Conservation (phyloP, 2,113 vertebrate genomes). For the Salvelinus fontinalis region DNA sequence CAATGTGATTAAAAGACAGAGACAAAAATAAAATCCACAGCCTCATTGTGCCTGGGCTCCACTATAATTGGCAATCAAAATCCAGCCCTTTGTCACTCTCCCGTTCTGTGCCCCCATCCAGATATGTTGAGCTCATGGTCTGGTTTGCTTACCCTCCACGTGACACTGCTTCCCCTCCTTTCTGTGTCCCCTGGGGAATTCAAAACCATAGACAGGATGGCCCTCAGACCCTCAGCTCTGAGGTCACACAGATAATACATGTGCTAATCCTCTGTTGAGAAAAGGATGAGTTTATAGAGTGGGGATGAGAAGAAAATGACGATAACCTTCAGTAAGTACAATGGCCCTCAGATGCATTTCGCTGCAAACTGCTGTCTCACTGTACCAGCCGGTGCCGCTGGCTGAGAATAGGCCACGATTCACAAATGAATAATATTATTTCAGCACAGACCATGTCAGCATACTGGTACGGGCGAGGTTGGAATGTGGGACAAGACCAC, state of each 20-base stretch:
- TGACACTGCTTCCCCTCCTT: not conserved
- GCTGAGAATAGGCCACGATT: not conserved
- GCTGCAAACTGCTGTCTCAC: slow-evolving; percentile 7
- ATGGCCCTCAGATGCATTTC: slow-evolving; percentile 3
- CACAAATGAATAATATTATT: slow-evolving; percentile 15
- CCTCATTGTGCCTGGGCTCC: slow-evolving; percentile 33
- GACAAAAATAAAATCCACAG: slow-evolving; percentile 11
- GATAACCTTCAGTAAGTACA: slow-evolving; percentile 27
- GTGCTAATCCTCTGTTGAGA: slow-evolving; percentile 4
- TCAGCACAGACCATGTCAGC: too few species aligned
- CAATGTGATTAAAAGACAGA: slow-evolving; percentile 45
- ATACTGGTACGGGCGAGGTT: not conserved
- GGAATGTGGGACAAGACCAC: not conserved
- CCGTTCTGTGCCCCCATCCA: slow-evolving; percentile 12
- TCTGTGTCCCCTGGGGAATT: not conserved
- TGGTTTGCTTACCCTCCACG: slow-evolving; percentile 3
- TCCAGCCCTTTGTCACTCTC: slow-evolving; percentile 7
- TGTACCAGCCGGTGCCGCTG: slow-evolving; percentile 2
- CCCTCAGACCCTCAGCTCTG: slow-evolving; percentile 13
- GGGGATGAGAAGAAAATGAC: slow-evolving; percentile 22
- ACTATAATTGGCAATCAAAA: slow-evolving; percentile 51
- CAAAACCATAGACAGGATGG: slow-evolving; percentile 14
- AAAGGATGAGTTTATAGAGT: slow-evolving; percentile 1
- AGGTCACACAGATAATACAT: slow-evolving; percentile 18
- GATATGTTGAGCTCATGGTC: slow-evolving; percentile 18